Evolutionary conservation across 2,797 vertebrate genomes (phyloP), one percentile per base, ranked within the genome.

Genomic region (Mycteria americana): DNA sequence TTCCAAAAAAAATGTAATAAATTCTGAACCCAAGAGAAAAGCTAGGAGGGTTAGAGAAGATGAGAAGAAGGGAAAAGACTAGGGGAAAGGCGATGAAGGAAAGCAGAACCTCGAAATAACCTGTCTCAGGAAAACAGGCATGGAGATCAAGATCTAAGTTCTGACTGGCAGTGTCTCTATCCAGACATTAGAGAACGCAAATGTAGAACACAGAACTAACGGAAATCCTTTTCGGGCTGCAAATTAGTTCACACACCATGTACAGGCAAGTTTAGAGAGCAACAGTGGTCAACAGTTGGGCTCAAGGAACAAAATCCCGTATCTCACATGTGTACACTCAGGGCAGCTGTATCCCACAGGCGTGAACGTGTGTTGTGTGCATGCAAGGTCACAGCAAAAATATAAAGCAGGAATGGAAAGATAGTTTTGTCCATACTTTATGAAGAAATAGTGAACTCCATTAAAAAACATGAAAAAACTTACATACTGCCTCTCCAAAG

Each of bases 401-500:
- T 4, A 33, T 2, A 86, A n/a, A 83, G 27, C 69, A 73, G 54
- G 41, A 59, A 65, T 5, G 15, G 41, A 90, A 84, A 30, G 39
- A 14, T 0, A 69, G 12, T 51, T 91, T 37, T 74, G 63, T 19
- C 31, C 15, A 31, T 5, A 77, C 9, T 87, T 77, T 17, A 50
- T 19, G 23, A 81, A 87, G 24, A 91, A 93, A 63, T 7, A 68
- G 22, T 30, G 85, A 82, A 87, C 14, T 43, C 31, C 25, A 35
- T 13, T 69, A 9, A 86, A 91, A 89, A 95, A 79, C 24, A 31
- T 73, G 60, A 83, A 96, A 63, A 88, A 67, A 97, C 99, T 99
- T 98, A 99, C 99, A 85, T 99, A 99, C 97, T 98, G 99, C 88
- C 97, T 99, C 95, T 99, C 98, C 96, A 99, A 98, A 96, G 99